Evolutionary conservation across 2,797 vertebrate genomes (phyloP).

Genomic region (Enteromius radiatus): DNA sequence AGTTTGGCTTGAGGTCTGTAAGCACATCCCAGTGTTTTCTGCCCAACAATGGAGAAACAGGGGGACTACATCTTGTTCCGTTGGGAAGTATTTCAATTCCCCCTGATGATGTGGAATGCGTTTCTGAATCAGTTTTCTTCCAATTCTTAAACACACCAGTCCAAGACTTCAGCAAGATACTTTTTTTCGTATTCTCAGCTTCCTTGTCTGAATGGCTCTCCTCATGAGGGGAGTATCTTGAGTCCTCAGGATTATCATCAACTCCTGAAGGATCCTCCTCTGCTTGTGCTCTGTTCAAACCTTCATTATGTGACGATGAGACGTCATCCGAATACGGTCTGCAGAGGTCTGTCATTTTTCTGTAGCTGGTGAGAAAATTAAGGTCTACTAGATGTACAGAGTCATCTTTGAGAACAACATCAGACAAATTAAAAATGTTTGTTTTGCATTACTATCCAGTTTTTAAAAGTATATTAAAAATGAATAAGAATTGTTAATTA

Average conservation of each 20-base stretch:
- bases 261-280: conserved; percentile 61
- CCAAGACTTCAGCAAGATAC: conserved; percentile 72
- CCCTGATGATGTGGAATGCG: conserved; percentile 49
- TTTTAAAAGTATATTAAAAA: neutral
- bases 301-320: conserved; percentile 60
- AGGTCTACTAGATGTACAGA: neutral
- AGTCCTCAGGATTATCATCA: conserved; percentile 55
- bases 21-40: conserved; percentile 56
- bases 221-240: conserved; percentile 34
- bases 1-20: conserved; percentile 44
- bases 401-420: neutral
- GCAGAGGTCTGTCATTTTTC: conserved; percentile 67
- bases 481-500: neutral
- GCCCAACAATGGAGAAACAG: conserved; percentile 71
- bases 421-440: neutral
- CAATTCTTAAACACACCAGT: conserved; percentile 62
- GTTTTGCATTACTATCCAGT: neutral
- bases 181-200: conserved; percentile 63
- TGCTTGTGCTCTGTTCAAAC: conserved; percentile 24
- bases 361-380: neutral
- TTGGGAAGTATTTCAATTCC: conserved; percentile 69
- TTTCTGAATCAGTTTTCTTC: conserved; percentile 46
- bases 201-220: conserved; percentile 46
- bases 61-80: conserved; percentile 74
- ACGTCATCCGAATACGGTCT: conserved; percentile 43